Evolutionary conservation across 2,888 invertebrate species (phyloP).

Genomic region (Cynaeus angustus): DNA sequence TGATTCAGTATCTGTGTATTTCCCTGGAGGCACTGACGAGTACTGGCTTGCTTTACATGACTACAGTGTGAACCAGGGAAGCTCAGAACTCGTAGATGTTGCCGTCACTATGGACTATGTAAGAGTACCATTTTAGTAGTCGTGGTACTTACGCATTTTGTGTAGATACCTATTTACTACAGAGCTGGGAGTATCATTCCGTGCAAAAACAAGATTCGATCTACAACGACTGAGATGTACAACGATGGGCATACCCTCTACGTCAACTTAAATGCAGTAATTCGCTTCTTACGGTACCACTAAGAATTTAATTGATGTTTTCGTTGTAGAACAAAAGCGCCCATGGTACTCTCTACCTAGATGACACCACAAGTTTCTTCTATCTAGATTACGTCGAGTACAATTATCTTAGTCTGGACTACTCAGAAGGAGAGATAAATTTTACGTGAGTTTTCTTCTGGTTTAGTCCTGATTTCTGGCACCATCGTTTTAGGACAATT

Average conservation of each 20-base stretch:
- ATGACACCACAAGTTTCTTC: conserved; percentile 12
- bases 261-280: conserved; percentile 54
- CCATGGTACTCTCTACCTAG: conserved; percentile 32
- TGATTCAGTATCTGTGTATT: conserved; percentile 84
- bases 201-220: conserved; percentile 55
- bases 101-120: background rate
- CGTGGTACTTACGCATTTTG: background rate
- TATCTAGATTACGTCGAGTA: conserved; percentile 23
- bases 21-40: conserved; percentile 83
- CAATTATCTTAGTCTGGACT: conserved; percentile 25
- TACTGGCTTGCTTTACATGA: conserved; percentile 76
- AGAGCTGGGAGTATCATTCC: conserved; percentile 62
- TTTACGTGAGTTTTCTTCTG: conserved; percentile 3
- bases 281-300: background rate
- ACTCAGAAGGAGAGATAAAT: background rate
- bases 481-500: background rate
- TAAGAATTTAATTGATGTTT: background rate
- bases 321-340: conserved; percentile 15
- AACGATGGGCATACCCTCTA: conserved; percentile 59
- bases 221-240: conserved; percentile 56
- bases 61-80: background rate
- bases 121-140: conserved; percentile 8
- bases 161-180: conserved; percentile 62
- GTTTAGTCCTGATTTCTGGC: too few species aligned
- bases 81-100: background rate